These are phyloP conservation scores for Grapholita molesta DNA, from an alignment of 1,140 invertebrate genomes.

Conservation along the genomic window DNA sequence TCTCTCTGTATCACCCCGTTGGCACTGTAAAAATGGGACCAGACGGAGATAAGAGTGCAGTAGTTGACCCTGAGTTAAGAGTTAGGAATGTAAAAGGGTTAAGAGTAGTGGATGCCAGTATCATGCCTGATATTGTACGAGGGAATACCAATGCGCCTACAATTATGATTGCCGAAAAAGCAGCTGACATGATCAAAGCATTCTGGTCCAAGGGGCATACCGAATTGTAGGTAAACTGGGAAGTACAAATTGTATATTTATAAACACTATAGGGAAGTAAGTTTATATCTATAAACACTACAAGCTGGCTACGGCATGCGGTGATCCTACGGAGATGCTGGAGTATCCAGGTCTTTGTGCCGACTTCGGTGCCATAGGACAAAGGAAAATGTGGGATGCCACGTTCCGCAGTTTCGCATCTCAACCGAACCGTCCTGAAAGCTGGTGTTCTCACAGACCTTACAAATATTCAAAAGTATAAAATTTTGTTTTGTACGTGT, in stretches of 20 bases:
- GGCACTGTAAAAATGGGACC: constrained; percentile 84
- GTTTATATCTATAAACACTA: too few species aligned
- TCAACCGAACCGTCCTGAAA: too few species aligned
- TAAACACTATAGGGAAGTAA: neutral
- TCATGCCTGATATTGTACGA: constrained; percentile 83
- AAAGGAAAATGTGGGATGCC: too few species aligned
- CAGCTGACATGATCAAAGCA: constrained; percentile 81
- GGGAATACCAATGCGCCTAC: constrained; percentile 85
- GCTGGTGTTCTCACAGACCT: too few species aligned
- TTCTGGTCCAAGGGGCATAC: constrained; percentile 39
- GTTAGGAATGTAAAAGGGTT: constrained; percentile 80
- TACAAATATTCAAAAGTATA: too few species aligned
- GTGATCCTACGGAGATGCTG: too few species aligned
- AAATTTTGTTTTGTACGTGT: too few species aligned
- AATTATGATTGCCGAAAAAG: constrained; percentile 84
- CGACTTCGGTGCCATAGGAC: too few species aligned
- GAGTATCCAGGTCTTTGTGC: too few species aligned
- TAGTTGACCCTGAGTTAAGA: constrained; percentile 79
- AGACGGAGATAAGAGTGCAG: constrained; percentile 73
- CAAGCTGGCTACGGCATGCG: too few species aligned
- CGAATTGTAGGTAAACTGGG: constrained; percentile 2
- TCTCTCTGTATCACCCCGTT: constrained; percentile 79
- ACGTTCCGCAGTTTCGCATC: too few species aligned
- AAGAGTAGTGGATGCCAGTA: constrained; percentile 83
- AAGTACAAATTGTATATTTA: neutral